Percentiles rank a stretch among this genome's conserved stretches.
phyloP scores from a whole-genome alignment of 1,140 invertebrate species.

The Neuroterus valhalla region DNA sequence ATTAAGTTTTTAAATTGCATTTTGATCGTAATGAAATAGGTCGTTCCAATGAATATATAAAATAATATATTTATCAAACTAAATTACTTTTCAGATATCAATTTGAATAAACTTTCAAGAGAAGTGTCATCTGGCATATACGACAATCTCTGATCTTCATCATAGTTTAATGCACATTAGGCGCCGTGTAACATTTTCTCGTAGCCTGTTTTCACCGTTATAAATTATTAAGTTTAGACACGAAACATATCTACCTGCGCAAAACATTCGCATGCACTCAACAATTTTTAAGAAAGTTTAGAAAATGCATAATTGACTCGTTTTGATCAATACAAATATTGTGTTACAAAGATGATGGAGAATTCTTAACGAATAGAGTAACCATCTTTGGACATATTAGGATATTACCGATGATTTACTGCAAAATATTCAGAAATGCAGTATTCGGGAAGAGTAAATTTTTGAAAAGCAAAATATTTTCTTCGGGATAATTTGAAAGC shows the following conservation, averaged over 20 bases:
- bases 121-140: neutral
- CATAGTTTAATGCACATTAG: neutral
- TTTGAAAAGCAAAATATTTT: neutral
- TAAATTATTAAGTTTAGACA: slow-evolving; percentile 25
- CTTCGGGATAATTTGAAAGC: neutral
- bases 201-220: slow-evolving; percentile 17
- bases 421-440: neutral
- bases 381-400: too few species aligned
- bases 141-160: slow-evolving; percentile 3
- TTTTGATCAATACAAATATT: neutral
- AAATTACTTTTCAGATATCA: neutral
- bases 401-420: too few species aligned
- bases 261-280: neutral
- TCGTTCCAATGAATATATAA: too few species aligned
- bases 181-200: neutral
- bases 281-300: neutral
- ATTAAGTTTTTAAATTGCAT: too few species aligned
- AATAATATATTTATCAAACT: neutral
- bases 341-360: too few species aligned
- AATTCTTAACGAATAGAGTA: too few species aligned
- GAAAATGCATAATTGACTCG: neutral
- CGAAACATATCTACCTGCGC: neutral
- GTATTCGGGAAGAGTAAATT: neutral
- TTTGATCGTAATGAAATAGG: too few species aligned
- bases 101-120: neutral